Conservation (phyloP, 2,113 vertebrate species). For the Pterophyllum scalare region DNA sequence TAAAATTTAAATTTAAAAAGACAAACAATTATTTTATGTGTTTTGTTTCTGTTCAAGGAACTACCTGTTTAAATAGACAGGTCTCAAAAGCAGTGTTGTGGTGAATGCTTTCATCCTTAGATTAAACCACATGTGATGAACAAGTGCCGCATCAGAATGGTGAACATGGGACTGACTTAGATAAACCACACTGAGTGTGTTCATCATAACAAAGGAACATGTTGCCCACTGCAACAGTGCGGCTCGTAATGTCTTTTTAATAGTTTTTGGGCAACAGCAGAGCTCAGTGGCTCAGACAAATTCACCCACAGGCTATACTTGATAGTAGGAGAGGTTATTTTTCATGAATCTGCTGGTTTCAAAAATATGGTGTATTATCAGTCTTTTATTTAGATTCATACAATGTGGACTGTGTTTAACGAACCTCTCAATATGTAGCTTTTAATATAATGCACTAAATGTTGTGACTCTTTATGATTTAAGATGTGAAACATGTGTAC, state of each 20-base stretch:
- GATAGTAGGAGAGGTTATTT: neutral
- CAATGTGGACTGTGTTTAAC: neutral
- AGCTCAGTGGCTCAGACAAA: neutral
- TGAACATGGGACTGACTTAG: neutral
- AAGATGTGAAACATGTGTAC: neutral
- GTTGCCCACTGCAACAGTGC: neutral
- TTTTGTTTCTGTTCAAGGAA: neutral
- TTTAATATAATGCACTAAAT: neutral
- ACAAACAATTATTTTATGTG: neutral
- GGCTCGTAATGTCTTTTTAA: conserved; percentile 22
- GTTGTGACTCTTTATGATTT: neutral
- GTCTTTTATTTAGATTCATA: neutral
- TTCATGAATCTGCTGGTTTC: neutral
- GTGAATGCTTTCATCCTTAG: neutral
- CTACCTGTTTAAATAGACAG: neutral
- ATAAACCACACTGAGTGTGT: conserved; percentile 1
- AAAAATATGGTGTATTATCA: neutral
- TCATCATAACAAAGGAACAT: conserved; percentile 2
- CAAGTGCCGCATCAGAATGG: neutral
- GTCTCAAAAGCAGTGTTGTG: neutral
- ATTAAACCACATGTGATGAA: conserved; percentile 7
- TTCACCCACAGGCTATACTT: conserved; percentile 3
- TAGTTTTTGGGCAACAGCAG: conserved; percentile 4
- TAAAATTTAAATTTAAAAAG: neutral
- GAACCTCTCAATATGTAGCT: neutral